Percentiles rank a stretch among this genome's conserved stretches.
phyloP scores from a whole-genome alignment of 2,888 invertebrate species.

The Drosophila demipolita region DNA sequence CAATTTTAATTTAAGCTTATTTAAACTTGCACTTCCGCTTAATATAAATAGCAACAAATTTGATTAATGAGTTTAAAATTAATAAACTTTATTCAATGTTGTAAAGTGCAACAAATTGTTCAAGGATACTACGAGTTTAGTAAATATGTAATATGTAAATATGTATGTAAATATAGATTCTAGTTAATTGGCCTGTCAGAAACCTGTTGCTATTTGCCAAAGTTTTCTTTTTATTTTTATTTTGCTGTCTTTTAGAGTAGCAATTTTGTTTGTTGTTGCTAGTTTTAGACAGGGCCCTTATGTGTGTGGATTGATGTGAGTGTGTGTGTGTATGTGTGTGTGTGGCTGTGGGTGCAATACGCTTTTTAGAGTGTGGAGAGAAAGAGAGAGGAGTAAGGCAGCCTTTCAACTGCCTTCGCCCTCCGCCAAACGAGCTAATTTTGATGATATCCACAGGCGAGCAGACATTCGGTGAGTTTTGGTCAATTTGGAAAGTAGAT shows the following conservation, averaged over 20 bases:
- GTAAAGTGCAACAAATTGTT: not conserved
- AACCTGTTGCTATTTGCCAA: conserved; percentile 65
- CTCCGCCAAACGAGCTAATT: conserved; percentile 71
- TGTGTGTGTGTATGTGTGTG: conserved; percentile 35
- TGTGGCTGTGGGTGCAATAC: conserved; percentile 1
- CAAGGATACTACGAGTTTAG: not conserved
- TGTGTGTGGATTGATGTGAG: conserved; percentile 1
- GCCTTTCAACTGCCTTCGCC: conserved; percentile 4
- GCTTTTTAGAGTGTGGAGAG: not conserved
- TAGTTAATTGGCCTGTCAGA: conserved; percentile 67
- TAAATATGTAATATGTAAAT: not conserved
- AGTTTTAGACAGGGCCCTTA: conserved; percentile 7
- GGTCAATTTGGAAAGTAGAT: conserved; percentile 45
- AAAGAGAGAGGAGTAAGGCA: not conserved
- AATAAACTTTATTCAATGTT: not conserved
- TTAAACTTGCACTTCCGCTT: not conserved
- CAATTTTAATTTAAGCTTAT: not conserved
- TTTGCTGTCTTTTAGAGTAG: not conserved
- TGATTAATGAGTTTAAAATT: not conserved
- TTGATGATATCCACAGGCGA: conserved; percentile 72
- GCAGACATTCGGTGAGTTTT: conserved; percentile 29
- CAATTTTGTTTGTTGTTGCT: conserved; percentile 17
- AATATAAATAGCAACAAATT: not conserved
- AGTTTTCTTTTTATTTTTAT: not conserved
- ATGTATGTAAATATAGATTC: conserved; percentile 31